Percentiles rank a stretch among this genome's conserved stretches.
phyloP scores from a whole-genome alignment of 1,140 invertebrate species.

The Sitobion miscanthi region DNA sequence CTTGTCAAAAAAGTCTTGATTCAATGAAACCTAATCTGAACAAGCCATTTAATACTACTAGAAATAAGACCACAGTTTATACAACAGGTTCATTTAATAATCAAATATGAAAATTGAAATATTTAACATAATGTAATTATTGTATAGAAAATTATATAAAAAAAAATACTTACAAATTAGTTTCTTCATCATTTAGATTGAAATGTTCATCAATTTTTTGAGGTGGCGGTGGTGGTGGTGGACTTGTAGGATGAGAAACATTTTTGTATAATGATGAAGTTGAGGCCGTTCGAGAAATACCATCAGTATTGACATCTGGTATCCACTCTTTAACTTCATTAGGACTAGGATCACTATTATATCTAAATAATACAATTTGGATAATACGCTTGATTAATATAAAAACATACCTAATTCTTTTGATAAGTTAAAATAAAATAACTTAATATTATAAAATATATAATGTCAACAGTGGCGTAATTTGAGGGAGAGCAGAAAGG shows the following conservation, averaged over 20 bases:
- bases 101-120: not conserved
- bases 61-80: not conserved
- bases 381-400: not conserved
- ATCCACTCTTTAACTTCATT: conserved; percentile 52
- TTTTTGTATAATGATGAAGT: conserved; percentile 42
- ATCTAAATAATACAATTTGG: conserved; percentile 5
- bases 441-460: not conserved
- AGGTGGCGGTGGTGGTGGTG: conserved; percentile 19
- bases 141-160: no score
- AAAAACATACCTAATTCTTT: not conserved
- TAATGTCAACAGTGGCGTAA: not conserved
- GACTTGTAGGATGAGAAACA: not conserved
- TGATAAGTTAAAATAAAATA: not conserved
- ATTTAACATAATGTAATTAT: not conserved
- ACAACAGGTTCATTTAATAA: not conserved
- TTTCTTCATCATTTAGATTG: not conserved
- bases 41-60: not conserved
- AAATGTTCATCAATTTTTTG: conserved; percentile 25
- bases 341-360: conserved; percentile 51
- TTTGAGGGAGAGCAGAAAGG: not conserved
- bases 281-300: conserved; percentile 35
- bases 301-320: conserved; percentile 36
- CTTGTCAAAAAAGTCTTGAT: not conserved
- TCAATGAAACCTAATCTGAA: not conserved
- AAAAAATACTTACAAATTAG: conserved; percentile 28